phyloP scores from a whole-genome alignment of 2,113 vertebrate species.

The Rafetus swinhoei region DNA sequence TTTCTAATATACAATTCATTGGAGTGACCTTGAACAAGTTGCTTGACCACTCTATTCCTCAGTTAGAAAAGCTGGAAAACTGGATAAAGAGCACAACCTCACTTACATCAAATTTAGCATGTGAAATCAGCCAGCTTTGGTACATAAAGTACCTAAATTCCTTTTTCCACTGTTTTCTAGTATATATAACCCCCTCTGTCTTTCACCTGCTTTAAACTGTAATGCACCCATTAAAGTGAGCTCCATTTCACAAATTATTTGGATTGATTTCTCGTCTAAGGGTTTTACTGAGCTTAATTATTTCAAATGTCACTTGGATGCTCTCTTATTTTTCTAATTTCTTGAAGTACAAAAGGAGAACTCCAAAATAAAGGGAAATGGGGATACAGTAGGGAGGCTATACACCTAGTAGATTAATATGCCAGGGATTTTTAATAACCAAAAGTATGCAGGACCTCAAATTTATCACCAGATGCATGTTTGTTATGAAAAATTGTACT shows the following conservation, averaged over 20 bases:
- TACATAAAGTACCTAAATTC: constrained; percentile 45
- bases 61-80: background rate
- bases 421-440: background rate
- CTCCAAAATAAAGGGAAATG: background rate
- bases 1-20: background rate
- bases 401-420: background rate
- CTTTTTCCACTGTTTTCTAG: constrained; percentile 47
- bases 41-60: constrained; percentile 3
- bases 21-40: background rate
- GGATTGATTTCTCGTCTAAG: background rate
- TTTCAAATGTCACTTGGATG: background rate
- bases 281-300: background rate
- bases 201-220: background rate
- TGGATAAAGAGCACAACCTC: constrained; percentile 14
- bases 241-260: background rate
- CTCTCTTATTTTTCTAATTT: background rate
- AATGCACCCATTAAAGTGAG: background rate
- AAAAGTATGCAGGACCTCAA: accelerated
- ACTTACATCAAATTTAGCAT: constrained; percentile 59
- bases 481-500: background rate
- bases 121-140: constrained; percentile 33
- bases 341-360: background rate
- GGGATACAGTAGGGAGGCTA: background rate
- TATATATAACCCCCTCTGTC: background rate
- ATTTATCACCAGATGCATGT: background rate